A percentile compares a stretch with the other conserved stretches of the same genome.
These are phyloP conservation scores for Syrphus vitripennis DNA, from an alignment of 2,888 invertebrate genomes.

Conservation along the genomic window DNA sequence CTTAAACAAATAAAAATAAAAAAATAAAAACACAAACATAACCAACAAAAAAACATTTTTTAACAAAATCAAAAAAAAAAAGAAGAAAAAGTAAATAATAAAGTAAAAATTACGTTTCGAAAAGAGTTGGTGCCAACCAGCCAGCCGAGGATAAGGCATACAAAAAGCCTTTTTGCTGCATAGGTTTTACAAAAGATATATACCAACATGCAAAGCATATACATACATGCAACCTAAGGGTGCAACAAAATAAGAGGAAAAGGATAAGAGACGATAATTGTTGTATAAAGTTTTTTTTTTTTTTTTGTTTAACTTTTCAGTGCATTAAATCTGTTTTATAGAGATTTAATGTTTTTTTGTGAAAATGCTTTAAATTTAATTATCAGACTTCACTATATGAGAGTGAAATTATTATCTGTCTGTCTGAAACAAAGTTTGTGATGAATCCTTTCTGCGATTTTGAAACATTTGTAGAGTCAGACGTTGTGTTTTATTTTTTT, in stretches of 20 bases:
- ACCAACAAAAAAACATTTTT: constrained; percentile 26
- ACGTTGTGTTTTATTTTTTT: neutral
- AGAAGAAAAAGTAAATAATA: constrained; percentile 36
- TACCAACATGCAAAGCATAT: neutral
- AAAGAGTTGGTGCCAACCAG: constrained; percentile 54
- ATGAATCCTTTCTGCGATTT: neutral
- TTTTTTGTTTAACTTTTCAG: constrained; percentile 16
- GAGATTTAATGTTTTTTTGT: constrained; percentile 1
- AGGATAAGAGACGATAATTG: constrained; percentile 67
- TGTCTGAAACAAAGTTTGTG: neutral
- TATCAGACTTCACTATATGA: neutral
- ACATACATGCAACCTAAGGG: constrained; percentile 51
- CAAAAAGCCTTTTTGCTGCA: constrained; percentile 43
- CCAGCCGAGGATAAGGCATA: constrained; percentile 44
- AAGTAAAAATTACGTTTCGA: constrained; percentile 50
- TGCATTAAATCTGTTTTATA: constrained; percentile 47
- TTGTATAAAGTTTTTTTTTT: constrained; percentile 34
- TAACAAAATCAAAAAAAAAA: constrained; percentile 17
- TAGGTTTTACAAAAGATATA: constrained; percentile 30
- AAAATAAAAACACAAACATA: constrained; percentile 51
- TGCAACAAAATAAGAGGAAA: constrained; percentile 55
- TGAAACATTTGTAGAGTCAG: neutral
- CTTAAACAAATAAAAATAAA: constrained; percentile 20
- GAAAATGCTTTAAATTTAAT: constrained; percentile 12
- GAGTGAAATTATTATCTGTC: neutral